Evolutionary conservation across 2,888 invertebrate genomes (phyloP).

Genomic region (Amiota minor): DNA sequence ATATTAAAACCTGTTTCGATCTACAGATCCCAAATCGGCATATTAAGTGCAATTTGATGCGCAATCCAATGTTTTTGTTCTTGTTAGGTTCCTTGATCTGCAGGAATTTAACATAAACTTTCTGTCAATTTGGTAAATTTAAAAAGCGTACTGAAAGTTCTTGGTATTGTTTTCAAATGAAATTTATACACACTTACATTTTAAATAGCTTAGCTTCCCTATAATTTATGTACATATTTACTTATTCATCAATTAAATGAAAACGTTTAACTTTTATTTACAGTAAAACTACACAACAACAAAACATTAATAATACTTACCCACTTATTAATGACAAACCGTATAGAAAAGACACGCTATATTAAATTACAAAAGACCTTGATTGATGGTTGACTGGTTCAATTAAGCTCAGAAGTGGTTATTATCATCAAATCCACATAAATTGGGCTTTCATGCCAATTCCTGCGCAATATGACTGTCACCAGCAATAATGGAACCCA

Average conservation of each 20-base stretch:
- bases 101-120: not conserved
- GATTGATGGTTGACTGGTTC: not conserved
- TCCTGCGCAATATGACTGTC: constrained; percentile 30
- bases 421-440: no score
- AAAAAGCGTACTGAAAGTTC: no score
- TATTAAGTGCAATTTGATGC: no score
- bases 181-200: no score
- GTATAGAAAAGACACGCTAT: not conserved
- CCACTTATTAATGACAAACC: constrained; percentile 49
- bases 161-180: no score
- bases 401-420: no score
- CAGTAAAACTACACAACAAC: constrained; percentile 47
- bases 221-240: no score
- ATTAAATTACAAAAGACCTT: not conserved
- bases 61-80: no score
- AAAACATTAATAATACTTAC: constrained; percentile 28
- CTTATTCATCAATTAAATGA: not conserved
- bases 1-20: no score
- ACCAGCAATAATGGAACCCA: constrained; percentile 51
- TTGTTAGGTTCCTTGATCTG: not conserved
- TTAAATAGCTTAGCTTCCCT: no score
- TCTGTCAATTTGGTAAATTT: no score
- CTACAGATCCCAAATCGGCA: no score
- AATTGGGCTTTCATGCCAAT: not conserved
- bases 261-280: constrained; percentile 30